phyloP scores from a whole-genome alignment of 2,888 invertebrate genomes.

The Aleiodes alternator region DNA sequence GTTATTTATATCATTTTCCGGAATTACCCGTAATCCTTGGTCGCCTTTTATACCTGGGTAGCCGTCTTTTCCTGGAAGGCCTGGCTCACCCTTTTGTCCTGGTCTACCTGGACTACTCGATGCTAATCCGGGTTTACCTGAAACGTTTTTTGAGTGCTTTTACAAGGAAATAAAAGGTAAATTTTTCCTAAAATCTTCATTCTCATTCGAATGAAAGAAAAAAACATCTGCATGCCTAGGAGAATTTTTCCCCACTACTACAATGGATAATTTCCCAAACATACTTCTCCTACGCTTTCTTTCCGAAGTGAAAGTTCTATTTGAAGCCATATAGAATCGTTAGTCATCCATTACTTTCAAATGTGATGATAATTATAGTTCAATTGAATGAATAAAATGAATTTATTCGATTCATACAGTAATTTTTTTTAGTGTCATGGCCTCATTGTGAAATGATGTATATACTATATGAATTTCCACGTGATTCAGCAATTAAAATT shows the following conservation, averaged over 20 bases:
- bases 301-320: too few species aligned
- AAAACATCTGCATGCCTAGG: slow-evolving; percentile 12
- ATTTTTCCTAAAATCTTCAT: background rate
- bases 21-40: slow-evolving; percentile 19
- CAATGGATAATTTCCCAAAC: too few species aligned
- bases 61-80: slow-evolving; percentile 17
- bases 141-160: background rate
- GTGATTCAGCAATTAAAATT: too few species aligned
- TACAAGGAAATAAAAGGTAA: background rate
- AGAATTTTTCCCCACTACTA: background rate
- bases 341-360: too few species aligned
- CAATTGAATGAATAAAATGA: too few species aligned
- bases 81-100: slow-evolving; percentile 27
- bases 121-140: slow-evolving; percentile 22
- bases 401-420: too few species aligned
- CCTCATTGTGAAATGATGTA: too few species aligned
- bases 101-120: background rate
- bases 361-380: too few species aligned
- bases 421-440: too few species aligned
- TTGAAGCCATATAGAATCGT: too few species aligned
- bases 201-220: background rate
- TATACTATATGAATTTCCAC: too few species aligned
- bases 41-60: slow-evolving; percentile 29
- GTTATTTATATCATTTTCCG: background rate
- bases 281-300: too few species aligned